These are phyloP conservation scores for Agapornis roseicollis DNA, from an alignment of 2,113 vertebrate genomes.

Conservation along the genomic window DNA sequence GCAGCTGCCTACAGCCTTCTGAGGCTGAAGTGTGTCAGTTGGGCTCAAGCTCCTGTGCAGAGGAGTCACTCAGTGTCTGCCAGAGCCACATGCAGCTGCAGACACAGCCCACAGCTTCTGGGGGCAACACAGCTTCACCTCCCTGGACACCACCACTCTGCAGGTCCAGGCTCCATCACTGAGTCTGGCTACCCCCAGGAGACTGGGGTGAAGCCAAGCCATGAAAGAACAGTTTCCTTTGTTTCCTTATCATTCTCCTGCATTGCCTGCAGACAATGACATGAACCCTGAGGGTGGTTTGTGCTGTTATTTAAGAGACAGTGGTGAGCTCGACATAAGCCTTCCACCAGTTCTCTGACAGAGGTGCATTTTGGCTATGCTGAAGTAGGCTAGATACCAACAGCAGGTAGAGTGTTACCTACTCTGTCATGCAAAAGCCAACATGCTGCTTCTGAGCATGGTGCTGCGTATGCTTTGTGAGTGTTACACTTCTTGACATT, in stretches of 20 bases:
- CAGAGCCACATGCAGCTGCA: neutral
- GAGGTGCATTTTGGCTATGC: neutral
- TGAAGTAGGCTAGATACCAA: neutral
- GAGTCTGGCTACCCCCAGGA: neutral
- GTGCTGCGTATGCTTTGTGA: neutral
- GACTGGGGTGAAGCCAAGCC: neutral
- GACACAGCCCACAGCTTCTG: neutral
- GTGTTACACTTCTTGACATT: neutral
- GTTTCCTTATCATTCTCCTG: neutral
- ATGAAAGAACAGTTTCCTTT: neutral
- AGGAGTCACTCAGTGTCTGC: rapidly evolving
- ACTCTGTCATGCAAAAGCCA: neutral
- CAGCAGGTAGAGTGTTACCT: neutral
- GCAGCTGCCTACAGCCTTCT: neutral
- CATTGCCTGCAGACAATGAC: rapidly evolving
- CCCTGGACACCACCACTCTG: neutral
- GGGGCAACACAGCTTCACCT: neutral
- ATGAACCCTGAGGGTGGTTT: neutral
- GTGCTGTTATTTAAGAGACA: neutral
- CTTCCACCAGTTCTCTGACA: neutral
- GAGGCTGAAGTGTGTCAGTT: neutral
- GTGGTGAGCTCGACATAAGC: neutral
- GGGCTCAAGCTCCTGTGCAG: neutral
- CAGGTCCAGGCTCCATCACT: neutral
- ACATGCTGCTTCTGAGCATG: neutral